Evolutionary conservation across 2,113 vertebrate species (phyloP), one percentile per base, ranked within the genome.

Genomic region (Xiphophorus maculatus): DNA sequence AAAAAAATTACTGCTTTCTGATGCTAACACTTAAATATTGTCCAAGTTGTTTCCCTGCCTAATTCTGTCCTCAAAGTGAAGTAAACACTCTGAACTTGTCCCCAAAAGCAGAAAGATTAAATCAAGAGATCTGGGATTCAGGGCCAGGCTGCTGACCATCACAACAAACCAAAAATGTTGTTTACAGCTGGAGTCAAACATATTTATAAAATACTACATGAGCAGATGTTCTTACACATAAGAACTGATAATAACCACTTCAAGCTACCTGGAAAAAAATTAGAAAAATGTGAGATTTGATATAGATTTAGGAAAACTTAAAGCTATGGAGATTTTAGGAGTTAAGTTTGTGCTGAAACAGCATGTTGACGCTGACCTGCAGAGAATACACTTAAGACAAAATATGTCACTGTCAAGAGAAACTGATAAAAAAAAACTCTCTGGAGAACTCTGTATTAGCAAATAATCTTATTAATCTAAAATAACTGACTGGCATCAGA

Each of bases 31-130:
- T 66, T 48, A 44, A 35, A 54, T 11, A 66, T 54, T 15, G 30
- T 66, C 61, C 33, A 44, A 15, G 66, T 70, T 70, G 19, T 63
- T 65, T 54, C 80, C 80, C 69, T 25, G 54, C 30, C 54, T 10
- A 32, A 66, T 44, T 37, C 37, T 62, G 67, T 75, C 68, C 71
- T 81, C 67, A 60, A 60, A 27, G 30, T 80, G 64, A 65, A 74
- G 66, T 84, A 77, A 84, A 85, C 82, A 74, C 79, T 51, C 17
- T 66, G 62, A 83, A 37, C 80, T 77, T 68, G 61, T 5, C 77
- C 77, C 71, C 80, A 70, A 66, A 79, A 62, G 82, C 2, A 68
- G 48, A 77, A 42, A 88, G 80, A 90, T 88, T 73, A 84, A 58
- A 90, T 91, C 69, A 44, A 80, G 76, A 71, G 77, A 64, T 74